A percentile compares a stretch with the other conserved stretches of the same genome.
These are phyloP conservation scores for Mystacides longicornis DNA, from an alignment of 2,888 invertebrate species.

Conservation along the genomic window DNA sequence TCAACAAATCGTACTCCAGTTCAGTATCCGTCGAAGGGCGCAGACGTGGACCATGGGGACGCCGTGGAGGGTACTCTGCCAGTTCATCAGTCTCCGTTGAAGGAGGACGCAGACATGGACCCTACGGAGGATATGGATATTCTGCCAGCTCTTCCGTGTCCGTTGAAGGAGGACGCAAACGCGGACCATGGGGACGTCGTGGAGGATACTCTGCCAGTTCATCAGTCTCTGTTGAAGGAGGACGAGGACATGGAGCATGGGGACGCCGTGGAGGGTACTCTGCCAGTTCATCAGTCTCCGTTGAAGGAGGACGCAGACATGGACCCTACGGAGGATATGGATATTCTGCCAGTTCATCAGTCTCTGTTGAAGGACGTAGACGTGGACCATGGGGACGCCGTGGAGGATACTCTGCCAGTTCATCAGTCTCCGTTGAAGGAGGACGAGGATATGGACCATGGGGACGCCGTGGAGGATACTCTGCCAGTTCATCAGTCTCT, in stretches of 20 bases:
- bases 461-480: constrained; percentile 1
- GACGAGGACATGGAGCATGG: neutral
- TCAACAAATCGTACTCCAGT: neutral
- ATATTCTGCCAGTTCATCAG: neutral
- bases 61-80: neutral
- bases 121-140: constrained; percentile 2
- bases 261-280: neutral
- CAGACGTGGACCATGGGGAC: neutral
- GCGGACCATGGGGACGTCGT: neutral
- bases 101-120: constrained; percentile 6
- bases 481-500: neutral
- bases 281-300: constrained; percentile 2
- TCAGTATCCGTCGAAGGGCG: neutral
- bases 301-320: constrained; percentile 9
- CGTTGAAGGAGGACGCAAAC: constrained; percentile 1
- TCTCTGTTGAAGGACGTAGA: constrained; percentile 3
- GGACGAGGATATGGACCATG: constrained; percentile 4
- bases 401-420: neutral
- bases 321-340: constrained; percentile 5
- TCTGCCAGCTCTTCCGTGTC: neutral
- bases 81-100: constrained; percentile 8
- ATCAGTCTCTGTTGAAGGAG: neutral
- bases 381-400: constrained; percentile 3
- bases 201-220: neutral
- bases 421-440: constrained; percentile 3